Evolutionary conservation across 2,888 invertebrate species (phyloP).

Genomic region (Nysson spinosus): DNA sequence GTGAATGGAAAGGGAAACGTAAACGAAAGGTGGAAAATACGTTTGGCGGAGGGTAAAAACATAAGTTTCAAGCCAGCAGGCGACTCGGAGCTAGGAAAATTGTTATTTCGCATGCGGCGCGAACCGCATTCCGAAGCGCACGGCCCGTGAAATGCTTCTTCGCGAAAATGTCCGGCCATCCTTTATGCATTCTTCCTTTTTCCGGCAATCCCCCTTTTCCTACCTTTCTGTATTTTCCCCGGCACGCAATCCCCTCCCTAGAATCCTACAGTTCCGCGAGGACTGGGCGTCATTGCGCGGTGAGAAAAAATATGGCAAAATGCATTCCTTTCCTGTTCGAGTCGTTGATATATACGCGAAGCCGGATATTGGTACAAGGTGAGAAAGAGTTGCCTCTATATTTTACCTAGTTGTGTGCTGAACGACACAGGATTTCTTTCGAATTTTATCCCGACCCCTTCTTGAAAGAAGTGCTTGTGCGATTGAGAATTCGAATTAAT

Average conservation of each 20-base stretch:
- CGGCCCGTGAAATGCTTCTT: slow-evolving; percentile 58
- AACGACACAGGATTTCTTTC: slow-evolving; percentile 19
- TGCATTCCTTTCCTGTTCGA: slow-evolving; percentile 45
- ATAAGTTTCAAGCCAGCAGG: slow-evolving; percentile 28
- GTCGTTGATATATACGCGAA: no score
- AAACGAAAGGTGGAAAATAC: slow-evolving; percentile 12
- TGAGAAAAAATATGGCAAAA: slow-evolving; percentile 42
- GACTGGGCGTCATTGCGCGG: slow-evolving; percentile 13
- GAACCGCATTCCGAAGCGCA: slow-evolving; percentile 51
- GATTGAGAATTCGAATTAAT: no score
- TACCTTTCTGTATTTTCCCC: slow-evolving; percentile 18
- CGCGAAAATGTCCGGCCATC: slow-evolving; percentile 57
- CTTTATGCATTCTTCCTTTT: slow-evolving; percentile 55
- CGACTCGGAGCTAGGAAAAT: slow-evolving; percentile 50
- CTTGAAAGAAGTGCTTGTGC: no score
- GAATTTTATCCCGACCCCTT: no score
- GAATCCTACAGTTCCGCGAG: slow-evolving; percentile 14
- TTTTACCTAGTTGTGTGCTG: slow-evolving; percentile 11
- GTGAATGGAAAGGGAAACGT: slow-evolving; percentile 2
- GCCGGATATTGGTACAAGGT: no score
- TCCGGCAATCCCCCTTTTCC: slow-evolving; percentile 8
- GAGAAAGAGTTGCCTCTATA: slow-evolving; percentile 37
- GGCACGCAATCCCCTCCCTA: slow-evolving; percentile 2
- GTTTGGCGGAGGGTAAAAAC: slow-evolving; percentile 3
- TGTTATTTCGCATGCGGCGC: slow-evolving; percentile 61